These are phyloP conservation scores for Cabera pusaria DNA, from an alignment of 2,888 invertebrate genomes.

Conservation along the genomic window DNA sequence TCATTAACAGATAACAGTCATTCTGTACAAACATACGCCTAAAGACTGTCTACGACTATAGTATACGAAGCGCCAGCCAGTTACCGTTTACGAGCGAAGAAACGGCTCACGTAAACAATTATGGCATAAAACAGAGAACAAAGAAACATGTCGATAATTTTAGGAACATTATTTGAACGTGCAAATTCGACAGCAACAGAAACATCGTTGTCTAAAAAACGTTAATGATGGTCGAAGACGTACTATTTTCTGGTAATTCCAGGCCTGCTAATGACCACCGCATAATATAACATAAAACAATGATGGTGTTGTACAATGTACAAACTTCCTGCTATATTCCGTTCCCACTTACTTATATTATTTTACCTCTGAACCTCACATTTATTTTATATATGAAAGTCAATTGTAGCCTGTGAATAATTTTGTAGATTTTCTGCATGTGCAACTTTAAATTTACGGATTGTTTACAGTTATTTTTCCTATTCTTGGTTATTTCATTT, in stretches of 20 bases:
- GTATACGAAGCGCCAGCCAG: slow-evolving; percentile 35
- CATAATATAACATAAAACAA: too few relatives aligned
- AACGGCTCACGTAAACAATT: slow-evolving; percentile 55
- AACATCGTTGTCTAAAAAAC: slow-evolving; percentile 12
- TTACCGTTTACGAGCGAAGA: slow-evolving; percentile 50
- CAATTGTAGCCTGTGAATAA: too few relatives aligned
- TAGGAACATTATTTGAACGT: slow-evolving; percentile 26
- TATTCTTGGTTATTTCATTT: too few relatives aligned
- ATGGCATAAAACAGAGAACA: slow-evolving; percentile 66
- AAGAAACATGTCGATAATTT: slow-evolving; percentile 51
- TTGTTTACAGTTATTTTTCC: too few relatives aligned
- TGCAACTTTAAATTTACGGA: too few relatives aligned
- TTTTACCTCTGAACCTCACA: too few relatives aligned
- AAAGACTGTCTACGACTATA: slow-evolving; percentile 15
- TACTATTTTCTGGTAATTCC: slow-evolving; percentile 9
- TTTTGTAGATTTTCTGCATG: too few relatives aligned
- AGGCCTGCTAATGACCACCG: slow-evolving; percentile 10
- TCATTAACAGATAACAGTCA: slow-evolving; percentile 30
- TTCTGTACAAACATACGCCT: slow-evolving; percentile 11
- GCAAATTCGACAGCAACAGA: slow-evolving; percentile 16
- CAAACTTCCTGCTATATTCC: not conserved
- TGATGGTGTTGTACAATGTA: too few relatives aligned
- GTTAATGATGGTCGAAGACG: slow-evolving; percentile 11
- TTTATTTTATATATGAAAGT: too few relatives aligned
- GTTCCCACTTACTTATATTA: not conserved